Conservation (phyloP, 1,140 invertebrate species). For the Pissodes strobi region DNA sequence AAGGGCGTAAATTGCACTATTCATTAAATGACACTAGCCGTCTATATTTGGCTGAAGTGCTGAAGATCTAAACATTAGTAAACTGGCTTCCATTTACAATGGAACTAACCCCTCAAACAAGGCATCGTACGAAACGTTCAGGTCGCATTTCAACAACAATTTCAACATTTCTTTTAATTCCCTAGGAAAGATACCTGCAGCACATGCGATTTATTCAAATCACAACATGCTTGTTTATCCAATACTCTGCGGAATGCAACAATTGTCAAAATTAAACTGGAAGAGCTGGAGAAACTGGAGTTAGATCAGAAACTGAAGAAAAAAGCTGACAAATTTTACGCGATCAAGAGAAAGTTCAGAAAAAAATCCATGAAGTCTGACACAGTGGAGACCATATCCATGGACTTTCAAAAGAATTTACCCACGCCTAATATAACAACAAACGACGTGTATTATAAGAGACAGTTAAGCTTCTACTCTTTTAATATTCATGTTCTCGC, state of each 20-base stretch:
- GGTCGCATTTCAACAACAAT: conserved; percentile 14
- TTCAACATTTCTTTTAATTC: conserved; percentile 11
- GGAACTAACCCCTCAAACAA: conserved; percentile 1
- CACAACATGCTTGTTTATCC: conserved; percentile 7
- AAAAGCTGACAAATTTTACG: too few species aligned
- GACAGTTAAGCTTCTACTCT: too few species aligned
- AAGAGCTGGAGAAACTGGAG: too few species aligned
- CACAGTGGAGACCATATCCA: too few species aligned
- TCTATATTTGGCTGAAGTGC: conserved; percentile 4
- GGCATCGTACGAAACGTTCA: conserved; percentile 3
- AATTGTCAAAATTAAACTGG: background rate
- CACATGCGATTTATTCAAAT: too few species aligned
- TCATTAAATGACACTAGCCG: conserved; percentile 5
- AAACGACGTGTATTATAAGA: too few species aligned
- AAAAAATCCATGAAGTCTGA: too few species aligned
- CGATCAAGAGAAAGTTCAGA: too few species aligned
- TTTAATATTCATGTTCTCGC: too few species aligned
- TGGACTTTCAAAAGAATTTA: too few species aligned
- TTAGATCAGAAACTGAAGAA: too few species aligned
- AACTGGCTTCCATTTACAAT: conserved; percentile 14
- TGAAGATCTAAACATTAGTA: conserved; percentile 5
- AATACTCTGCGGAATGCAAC: conserved; percentile 8
- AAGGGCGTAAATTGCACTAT: background rate
- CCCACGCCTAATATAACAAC: too few species aligned
- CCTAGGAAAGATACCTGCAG: background rate